Conservation (phyloP, 2,888 invertebrate species). For the Mythimna pallens region DNA sequence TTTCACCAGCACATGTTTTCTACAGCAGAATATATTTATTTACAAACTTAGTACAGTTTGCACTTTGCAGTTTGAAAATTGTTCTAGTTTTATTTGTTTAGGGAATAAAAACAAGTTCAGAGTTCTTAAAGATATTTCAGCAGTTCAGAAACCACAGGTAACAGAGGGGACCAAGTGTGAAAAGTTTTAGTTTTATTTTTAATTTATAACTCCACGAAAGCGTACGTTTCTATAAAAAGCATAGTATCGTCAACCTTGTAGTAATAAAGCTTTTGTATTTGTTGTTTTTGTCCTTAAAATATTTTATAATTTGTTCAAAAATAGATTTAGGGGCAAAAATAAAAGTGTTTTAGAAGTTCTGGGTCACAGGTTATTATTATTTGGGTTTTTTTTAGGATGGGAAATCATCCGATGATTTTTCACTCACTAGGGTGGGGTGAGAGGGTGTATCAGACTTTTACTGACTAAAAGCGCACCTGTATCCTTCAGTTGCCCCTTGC, state of each 20-base stretch:
- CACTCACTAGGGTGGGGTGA: no score
- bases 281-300: no score
- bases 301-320: no score
- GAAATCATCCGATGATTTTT: no score
- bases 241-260: background rate
- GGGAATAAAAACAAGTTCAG: conserved; percentile 36
- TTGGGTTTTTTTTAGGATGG: no score
- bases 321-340: no score
- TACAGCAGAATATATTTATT: conserved; percentile 42
- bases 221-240: background rate
- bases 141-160: conserved; percentile 24
- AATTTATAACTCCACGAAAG: background rate
- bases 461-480: no score
- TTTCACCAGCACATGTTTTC: conserved; percentile 24
- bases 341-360: no score
- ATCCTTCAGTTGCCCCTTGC: no score
- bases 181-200: conserved; percentile 14
- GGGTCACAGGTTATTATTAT: no score
- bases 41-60: conserved; percentile 36
- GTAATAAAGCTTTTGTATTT: no score
- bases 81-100: conserved; percentile 47
- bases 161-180: conserved; percentile 4
- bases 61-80: conserved; percentile 39
- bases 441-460: no score
- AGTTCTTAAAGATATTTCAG: conserved; percentile 39